Evolutionary conservation across 1,140 invertebrate genomes (phyloP).

Genomic region (Diplogasteroides magnus): DNA sequence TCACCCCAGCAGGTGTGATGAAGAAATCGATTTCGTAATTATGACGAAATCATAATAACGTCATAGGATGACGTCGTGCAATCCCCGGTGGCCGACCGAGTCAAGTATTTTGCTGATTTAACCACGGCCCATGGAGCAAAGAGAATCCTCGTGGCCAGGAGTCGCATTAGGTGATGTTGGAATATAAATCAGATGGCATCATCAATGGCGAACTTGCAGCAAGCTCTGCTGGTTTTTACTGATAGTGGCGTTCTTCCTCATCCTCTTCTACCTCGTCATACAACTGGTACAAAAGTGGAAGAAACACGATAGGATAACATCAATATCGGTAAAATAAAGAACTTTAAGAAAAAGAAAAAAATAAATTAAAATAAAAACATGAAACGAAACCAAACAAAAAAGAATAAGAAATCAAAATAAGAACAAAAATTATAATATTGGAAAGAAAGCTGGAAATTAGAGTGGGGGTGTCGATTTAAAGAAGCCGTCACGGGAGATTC

Average conservation of each 20-base stretch:
- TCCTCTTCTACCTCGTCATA: conserved; percentile 11
- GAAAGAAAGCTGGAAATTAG: neutral
- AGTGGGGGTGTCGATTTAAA: neutral
- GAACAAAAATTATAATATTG: too few species aligned
- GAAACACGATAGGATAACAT: conserved; percentile 21
- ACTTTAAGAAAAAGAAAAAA: too few species aligned
- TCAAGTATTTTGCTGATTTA: conserved; percentile 16
- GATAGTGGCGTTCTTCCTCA: conserved; percentile 4
- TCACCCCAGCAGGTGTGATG: too few species aligned
- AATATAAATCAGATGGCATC: neutral
- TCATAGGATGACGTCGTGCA: neutral
- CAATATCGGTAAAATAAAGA: conserved; percentile 14
- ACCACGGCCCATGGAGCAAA: conserved; percentile 28
- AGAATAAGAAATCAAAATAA: too few species aligned
- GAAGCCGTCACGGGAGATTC: too few species aligned
- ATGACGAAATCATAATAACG: too few species aligned
- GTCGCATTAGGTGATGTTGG: neutral
- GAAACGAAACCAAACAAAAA: too few species aligned
- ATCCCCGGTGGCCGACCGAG: neutral
- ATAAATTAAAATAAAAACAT: too few species aligned
- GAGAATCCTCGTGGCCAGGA: conserved; percentile 19
- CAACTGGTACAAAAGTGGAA: conserved; percentile 13
- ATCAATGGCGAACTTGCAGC: neutral
- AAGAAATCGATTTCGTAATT: too few species aligned
- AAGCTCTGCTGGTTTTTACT: conserved; percentile 5